Conservation (phyloP, 2,888 invertebrate species). For the Stenodera caucasica region DNA sequence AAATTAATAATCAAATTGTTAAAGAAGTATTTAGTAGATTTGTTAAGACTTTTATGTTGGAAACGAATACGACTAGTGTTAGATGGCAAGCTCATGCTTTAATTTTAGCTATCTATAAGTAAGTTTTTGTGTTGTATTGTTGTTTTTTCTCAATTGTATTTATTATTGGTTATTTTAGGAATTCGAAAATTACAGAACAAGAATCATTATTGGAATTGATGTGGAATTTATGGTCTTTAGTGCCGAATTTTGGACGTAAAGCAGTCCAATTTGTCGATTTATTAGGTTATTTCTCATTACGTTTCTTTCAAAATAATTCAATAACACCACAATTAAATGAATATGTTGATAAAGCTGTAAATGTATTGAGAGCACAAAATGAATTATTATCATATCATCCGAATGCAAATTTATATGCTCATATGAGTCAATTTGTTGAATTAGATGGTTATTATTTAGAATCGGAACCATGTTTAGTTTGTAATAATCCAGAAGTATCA, state of each 20-base stretch:
- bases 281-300: slow-evolving; percentile 91
- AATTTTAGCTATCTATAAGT: slow-evolving; percentile 81
- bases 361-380: slow-evolving; percentile 86
- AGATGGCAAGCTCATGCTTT: slow-evolving; percentile 96
- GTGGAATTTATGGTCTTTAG: slow-evolving; percentile 89
- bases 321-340: slow-evolving; percentile 57
- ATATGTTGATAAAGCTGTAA: slow-evolving; percentile 85
- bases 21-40: slow-evolving; percentile 71
- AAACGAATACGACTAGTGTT: slow-evolving; percentile 89
- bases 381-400: slow-evolving; percentile 87
- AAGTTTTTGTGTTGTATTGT: slow-evolving; percentile 43
- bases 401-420: slow-evolving; percentile 90
- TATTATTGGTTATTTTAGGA: slow-evolving; percentile 56
- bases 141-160: not conserved
- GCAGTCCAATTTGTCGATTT: slow-evolving; percentile 97
- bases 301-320: slow-evolving; percentile 75
- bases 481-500: slow-evolving; percentile 96
- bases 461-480: slow-evolving; percentile 96
- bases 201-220: slow-evolving; percentile 78
- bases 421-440: slow-evolving; percentile 91
- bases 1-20: slow-evolving; percentile 69
- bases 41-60: slow-evolving; percentile 86
- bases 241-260: slow-evolving; percentile 89
- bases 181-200: slow-evolving; percentile 76
- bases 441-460: slow-evolving; percentile 95